These are phyloP conservation scores for Hyperoplus immaculatus DNA, from an alignment of 2,797 vertebrate genomes.

Conservation along the genomic window DNA sequence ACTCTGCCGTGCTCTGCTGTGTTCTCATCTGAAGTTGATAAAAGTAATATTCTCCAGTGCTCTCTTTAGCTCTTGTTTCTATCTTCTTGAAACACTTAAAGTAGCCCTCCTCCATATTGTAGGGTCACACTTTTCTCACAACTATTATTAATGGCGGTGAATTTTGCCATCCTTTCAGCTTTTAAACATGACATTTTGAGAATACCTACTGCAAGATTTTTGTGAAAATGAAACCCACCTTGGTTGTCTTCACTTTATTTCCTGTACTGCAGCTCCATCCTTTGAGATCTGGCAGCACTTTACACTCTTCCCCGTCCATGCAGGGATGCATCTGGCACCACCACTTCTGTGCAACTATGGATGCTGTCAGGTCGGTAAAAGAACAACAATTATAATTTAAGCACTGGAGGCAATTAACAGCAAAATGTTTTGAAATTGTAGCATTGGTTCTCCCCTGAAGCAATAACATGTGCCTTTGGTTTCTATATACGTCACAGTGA, in stretches of 20 bases:
- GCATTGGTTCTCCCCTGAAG: background rate
- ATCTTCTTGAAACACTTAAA: slow-evolving; percentile 37
- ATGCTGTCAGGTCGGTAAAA: slow-evolving; percentile 83
- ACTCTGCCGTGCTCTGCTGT: slow-evolving; percentile 48
- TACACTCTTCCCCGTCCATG: slow-evolving; percentile 95
- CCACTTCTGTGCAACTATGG: slow-evolving; percentile 98
- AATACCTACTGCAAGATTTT: background rate
- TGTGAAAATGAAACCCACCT: slow-evolving; percentile 85
- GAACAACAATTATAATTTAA: background rate
- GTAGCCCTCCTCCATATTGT: slow-evolving; percentile 30
- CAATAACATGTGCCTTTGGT: slow-evolving; percentile 37
- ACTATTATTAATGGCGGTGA: slow-evolving; percentile 3
- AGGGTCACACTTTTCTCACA: slow-evolving; percentile 26
- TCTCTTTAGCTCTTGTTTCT: slow-evolving; percentile 37
- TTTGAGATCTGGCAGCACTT: slow-evolving; percentile 96
- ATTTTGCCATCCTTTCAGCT: slow-evolving; percentile 14
- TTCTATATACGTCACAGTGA: slow-evolving; percentile 38
- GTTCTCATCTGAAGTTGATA: slow-evolving; percentile 52
- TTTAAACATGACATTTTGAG: background rate
- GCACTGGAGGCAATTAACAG: slow-evolving; percentile 41
- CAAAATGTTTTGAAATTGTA: slow-evolving; percentile 30
- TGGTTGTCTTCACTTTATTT: slow-evolving; percentile 97
- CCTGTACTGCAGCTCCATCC: slow-evolving; percentile 99
- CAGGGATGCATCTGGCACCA: slow-evolving; percentile 99
- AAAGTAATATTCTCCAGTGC: slow-evolving; percentile 37